Evolutionary conservation across 2,888 invertebrate genomes (phyloP).

Genomic region (Rhogogaster chlorosoma): DNA sequence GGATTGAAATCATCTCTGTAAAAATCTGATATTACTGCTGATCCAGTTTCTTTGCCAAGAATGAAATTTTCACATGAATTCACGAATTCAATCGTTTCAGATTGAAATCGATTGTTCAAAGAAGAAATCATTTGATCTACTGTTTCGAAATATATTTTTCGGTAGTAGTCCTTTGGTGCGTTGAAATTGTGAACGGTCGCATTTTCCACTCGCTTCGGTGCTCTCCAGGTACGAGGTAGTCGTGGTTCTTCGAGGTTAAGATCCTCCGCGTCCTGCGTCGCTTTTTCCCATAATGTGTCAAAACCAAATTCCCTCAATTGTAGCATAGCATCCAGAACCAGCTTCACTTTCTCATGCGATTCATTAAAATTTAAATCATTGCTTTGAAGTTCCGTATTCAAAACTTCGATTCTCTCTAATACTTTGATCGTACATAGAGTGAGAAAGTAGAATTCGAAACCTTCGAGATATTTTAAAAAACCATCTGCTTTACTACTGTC

Average conservation of each 20-base stretch:
- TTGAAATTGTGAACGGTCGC: slow-evolving; percentile 45
- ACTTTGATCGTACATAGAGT: slow-evolving; percentile 44
- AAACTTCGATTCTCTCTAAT: slow-evolving; percentile 51
- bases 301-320: slow-evolving; percentile 40
- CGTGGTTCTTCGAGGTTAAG: slow-evolving; percentile 49
- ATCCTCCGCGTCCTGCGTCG: slow-evolving; percentile 18
- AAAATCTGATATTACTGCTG: slow-evolving; percentile 20
- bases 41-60: slow-evolving; percentile 37
- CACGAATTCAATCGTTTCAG: slow-evolving; percentile 39
- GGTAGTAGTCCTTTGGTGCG: slow-evolving; percentile 43
- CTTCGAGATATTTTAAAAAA: slow-evolving; percentile 36
- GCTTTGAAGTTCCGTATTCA: slow-evolving; percentile 48
- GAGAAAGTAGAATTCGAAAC: slow-evolving; percentile 43
- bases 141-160: slow-evolving; percentile 47
- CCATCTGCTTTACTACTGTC: slow-evolving; percentile 40
- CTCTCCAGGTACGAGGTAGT: slow-evolving; percentile 40
- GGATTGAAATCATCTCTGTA: slow-evolving; percentile 39
- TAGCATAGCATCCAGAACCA: slow-evolving; percentile 33
- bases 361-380: slow-evolving; percentile 39
- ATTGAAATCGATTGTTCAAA: slow-evolving; percentile 47
- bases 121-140: slow-evolving; percentile 49
- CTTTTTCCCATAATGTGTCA: slow-evolving; percentile 42
- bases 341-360: slow-evolving; percentile 45
- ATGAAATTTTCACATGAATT: slow-evolving; percentile 48
- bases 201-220: slow-evolving; percentile 46